Evolutionary conservation across 2,888 invertebrate genomes (phyloP).

Genomic region (Chaetoderma sp.): DNA sequence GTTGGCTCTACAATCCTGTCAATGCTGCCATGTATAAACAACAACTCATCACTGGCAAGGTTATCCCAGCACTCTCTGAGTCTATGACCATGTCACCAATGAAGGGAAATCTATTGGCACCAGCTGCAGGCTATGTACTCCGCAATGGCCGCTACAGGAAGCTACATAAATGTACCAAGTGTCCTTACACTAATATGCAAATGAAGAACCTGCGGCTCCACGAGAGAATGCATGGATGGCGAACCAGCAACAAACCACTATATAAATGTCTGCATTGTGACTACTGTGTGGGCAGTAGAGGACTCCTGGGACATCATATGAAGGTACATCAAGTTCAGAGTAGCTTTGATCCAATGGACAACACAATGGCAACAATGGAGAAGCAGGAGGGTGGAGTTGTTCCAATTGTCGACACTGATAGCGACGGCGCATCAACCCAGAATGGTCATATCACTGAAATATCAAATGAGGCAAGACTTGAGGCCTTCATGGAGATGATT

Average conservation of each 20-base stretch:
- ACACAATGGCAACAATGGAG: slow-evolving; percentile 57
- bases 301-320: slow-evolving; percentile 75
- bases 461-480: slow-evolving; percentile 70
- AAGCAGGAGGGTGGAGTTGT: slow-evolving; percentile 32
- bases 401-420: slow-evolving; percentile 38
- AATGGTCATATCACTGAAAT: no score
- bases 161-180: slow-evolving; percentile 86
- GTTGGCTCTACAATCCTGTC: slow-evolving; percentile 54
- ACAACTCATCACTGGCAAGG: slow-evolving; percentile 61
- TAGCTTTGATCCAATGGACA: slow-evolving; percentile 37
- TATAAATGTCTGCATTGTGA: slow-evolving; percentile 82
- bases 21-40: slow-evolving; percentile 63
- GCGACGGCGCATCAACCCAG: slow-evolving; percentile 39
- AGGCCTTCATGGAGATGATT: slow-evolving; percentile 77
- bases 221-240: slow-evolving; percentile 81
- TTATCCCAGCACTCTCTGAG: slow-evolving; percentile 54
- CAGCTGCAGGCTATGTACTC: slow-evolving; percentile 53
- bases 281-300: slow-evolving; percentile 81
- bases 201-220: slow-evolving; percentile 85
- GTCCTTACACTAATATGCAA: slow-evolving; percentile 86
- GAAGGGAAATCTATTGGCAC: slow-evolving; percentile 52
- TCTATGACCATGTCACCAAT: slow-evolving; percentile 51
- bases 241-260: slow-evolving; percentile 55
- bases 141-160: slow-evolving; percentile 73
- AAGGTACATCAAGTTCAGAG: slow-evolving; percentile 76